Conservation (phyloP, 2,888 invertebrate species). For the Opisthograptis luteolata region DNA sequence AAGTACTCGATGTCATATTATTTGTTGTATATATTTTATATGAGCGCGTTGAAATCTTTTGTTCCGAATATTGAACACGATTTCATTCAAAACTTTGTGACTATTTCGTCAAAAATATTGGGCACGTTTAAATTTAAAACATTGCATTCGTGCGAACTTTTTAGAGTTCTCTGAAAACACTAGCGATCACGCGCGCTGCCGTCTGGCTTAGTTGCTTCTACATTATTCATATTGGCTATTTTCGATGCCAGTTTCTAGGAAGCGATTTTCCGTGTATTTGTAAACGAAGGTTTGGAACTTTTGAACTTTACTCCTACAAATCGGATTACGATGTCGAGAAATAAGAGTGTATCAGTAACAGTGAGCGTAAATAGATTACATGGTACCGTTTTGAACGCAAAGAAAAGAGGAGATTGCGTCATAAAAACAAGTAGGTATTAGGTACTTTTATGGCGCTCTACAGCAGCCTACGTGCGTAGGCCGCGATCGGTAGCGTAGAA, state of each 20-base stretch:
- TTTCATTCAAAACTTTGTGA: too few species aligned
- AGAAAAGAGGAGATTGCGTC: conserved; percentile 29
- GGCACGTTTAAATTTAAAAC: not conserved
- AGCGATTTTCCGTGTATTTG: conserved; percentile 26
- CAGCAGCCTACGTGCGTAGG: conserved; percentile 37
- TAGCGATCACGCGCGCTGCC: conserved; percentile 11
- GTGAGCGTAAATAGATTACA: conserved; percentile 11
- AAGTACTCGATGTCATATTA: too few species aligned
- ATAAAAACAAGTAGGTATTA: conserved; percentile 30
- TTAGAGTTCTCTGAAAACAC: conserved; percentile 5
- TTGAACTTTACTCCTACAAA: not conserved
- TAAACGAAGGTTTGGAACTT: conserved; percentile 20
- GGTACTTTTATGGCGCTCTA: conserved; percentile 31
- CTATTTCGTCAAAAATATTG: too few species aligned
- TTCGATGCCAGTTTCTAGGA: conserved; percentile 25
- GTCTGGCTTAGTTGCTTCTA: conserved; percentile 16
- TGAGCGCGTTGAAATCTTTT: conserved; percentile 29
- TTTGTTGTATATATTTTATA: too few species aligned
- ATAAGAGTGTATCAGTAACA: conserved; percentile 8
- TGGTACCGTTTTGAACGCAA: conserved; percentile 21
- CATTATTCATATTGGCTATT: conserved; percentile 33
- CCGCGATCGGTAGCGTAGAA: conserved; percentile 38
- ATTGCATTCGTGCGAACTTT: conserved; percentile 2
- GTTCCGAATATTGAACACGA: conserved; percentile 9
- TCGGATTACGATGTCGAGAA: not conserved